Percentiles rank a stretch among this genome's conserved stretches.
Conservation (phyloP, 2,113 vertebrate genomes). For the Herpailurus yagouaroundi region DNA sequence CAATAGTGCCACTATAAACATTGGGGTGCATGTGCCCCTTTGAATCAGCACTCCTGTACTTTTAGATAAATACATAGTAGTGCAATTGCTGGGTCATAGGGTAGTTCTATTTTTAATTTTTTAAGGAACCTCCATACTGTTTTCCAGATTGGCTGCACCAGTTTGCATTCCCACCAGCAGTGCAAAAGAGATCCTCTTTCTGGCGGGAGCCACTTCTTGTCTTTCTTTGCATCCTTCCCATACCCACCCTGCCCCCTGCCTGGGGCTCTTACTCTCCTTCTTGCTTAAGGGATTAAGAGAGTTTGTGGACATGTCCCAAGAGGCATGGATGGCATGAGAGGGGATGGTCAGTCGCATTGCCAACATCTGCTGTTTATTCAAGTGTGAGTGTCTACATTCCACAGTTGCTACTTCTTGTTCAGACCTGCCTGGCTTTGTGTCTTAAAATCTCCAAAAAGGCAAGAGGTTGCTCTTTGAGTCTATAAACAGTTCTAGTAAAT, state of each 20-base stretch:
- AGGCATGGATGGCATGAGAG: neutral
- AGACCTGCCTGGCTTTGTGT: neutral
- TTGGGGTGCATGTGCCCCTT: no score
- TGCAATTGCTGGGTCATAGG: no score
- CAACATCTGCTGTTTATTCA: neutral
- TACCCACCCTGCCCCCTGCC: neutral
- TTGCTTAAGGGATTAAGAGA: neutral
- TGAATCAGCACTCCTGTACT: no score
- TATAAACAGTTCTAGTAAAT: neutral
- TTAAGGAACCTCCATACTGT: no score
- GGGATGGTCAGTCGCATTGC: neutral
- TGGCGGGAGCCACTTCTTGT: neutral
- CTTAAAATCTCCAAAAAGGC: neutral
- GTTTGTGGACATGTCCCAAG: neutral
- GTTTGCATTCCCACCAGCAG: no score
- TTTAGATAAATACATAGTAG: no score
- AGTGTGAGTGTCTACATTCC: no score
- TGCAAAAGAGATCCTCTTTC: no score
- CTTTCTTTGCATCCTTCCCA: neutral
- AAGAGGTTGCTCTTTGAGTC: neutral
- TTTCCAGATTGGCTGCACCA: no score
- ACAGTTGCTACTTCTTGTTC: neutral
- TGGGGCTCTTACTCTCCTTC: neutral
- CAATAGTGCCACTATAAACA: no score
- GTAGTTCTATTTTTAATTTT: no score